These are phyloP conservation scores for Cossypha niveicapilla DNA, from an alignment of 2,797 vertebrate genomes.

Conservation along the genomic window DNA sequence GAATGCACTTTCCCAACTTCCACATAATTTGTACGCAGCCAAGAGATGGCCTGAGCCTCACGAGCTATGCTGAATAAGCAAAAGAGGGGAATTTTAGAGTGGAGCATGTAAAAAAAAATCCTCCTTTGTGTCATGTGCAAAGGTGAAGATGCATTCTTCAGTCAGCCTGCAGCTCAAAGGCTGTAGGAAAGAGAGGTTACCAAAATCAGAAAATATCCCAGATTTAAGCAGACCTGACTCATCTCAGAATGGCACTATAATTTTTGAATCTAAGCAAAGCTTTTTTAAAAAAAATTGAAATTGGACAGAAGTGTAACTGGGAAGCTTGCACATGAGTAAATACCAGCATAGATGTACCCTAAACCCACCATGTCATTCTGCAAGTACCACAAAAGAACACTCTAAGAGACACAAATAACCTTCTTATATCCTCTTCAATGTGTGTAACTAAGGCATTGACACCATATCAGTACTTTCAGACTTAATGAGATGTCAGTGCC, in stretches of 20 bases:
- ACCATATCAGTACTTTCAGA: background rate
- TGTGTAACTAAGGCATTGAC: background rate
- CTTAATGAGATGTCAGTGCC: background rate
- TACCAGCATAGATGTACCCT: background rate
- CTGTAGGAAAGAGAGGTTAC: background rate
- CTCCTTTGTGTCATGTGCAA: background rate
- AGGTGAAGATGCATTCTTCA: background rate
- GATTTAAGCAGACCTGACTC: background rate
- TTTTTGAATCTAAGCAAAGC: background rate
- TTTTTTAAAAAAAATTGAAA: background rate
- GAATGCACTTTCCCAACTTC: background rate
- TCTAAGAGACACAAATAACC: background rate
- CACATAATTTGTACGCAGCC: background rate
- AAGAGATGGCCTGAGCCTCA: background rate
- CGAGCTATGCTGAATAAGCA: background rate
- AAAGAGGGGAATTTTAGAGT: background rate
- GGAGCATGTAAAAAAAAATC: background rate
- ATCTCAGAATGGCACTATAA: background rate
- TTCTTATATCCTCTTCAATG: background rate
- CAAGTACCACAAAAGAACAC: background rate
- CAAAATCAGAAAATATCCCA: background rate
- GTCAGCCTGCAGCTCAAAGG: background rate
- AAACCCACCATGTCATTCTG: background rate
- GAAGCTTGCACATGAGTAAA: background rate
- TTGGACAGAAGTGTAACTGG: background rate